Conservation (phyloP, 1,140 invertebrate species). For the Drosophila gunungcola region DNA sequence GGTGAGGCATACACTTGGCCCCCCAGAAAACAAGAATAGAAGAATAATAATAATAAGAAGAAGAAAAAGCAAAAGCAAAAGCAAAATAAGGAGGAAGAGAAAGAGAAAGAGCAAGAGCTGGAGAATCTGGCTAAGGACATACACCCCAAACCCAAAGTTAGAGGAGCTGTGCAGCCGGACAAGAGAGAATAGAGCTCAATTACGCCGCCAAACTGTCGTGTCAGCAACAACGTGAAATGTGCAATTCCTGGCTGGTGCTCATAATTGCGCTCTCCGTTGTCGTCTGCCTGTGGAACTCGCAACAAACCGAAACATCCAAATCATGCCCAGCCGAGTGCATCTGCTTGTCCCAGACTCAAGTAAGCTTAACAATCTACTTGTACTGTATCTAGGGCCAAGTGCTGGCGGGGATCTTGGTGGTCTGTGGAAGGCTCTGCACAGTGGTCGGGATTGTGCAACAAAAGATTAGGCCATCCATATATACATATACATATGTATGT, state of each 20-base stretch:
- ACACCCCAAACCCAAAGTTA: not conserved
- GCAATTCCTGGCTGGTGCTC: slow-evolving; percentile 84
- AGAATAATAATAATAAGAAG: not conserved
- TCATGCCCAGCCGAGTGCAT: slow-evolving; percentile 91
- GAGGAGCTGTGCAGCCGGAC: slow-evolving; percentile 31
- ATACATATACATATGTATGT: too few relatives aligned
- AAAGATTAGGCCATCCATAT: too few relatives aligned
- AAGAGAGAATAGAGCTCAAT: slow-evolving; percentile 80
- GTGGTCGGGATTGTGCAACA: not conserved
- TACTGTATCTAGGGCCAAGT: slow-evolving; percentile 6
- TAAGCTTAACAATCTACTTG: slow-evolving; percentile 85
- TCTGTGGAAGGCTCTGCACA: not conserved
- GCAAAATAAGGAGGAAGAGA: not conserved
- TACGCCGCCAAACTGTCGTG: slow-evolving; percentile 83
- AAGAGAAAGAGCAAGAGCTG: not conserved
- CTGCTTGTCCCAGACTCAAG: slow-evolving; percentile 92
- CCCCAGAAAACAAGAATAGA: not conserved
- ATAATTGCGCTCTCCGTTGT: slow-evolving; percentile 84
- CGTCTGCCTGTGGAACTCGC: slow-evolving; percentile 85
- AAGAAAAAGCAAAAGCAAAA: not conserved
- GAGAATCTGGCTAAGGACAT: not conserved
- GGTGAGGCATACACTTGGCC: slow-evolving; percentile 21
- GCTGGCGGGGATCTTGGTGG: not conserved
- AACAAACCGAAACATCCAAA: slow-evolving; percentile 84
- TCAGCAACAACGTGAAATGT: slow-evolving; percentile 85